phyloP scores from a whole-genome alignment of 2,888 invertebrate genomes.

The Melieria crassipennis region DNA sequence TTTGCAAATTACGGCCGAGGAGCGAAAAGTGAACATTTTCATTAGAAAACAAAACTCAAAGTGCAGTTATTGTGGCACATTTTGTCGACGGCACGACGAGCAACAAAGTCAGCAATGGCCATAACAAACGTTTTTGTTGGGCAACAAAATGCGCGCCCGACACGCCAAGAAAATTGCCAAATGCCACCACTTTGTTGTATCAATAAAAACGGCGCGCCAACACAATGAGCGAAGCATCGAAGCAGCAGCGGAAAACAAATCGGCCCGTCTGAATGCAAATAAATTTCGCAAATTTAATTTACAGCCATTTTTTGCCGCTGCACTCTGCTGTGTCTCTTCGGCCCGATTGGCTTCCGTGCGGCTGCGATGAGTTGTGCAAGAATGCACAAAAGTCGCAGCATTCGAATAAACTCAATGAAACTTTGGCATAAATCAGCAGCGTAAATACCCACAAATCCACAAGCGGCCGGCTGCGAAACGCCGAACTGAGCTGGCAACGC shows the following conservation, averaged over 20 bases:
- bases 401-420: slow-evolving; percentile 45
- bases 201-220: slow-evolving; percentile 15
- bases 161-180: not conserved
- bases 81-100: not conserved
- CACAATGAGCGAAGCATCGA: not conserved
- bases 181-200: slow-evolving; percentile 19
- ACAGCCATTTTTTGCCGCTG: slow-evolving; percentile 22
- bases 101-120: not conserved
- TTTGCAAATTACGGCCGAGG: slow-evolving; percentile 36
- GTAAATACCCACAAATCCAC: slow-evolving; percentile 52
- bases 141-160: not conserved
- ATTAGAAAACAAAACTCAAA: slow-evolving; percentile 7
- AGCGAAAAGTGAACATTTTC: slow-evolving; percentile 22
- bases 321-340: not conserved
- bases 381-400: too few relatives aligned
- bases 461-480: not conserved
- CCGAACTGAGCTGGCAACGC: slow-evolving; percentile 47
- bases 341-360: slow-evolving; percentile 3
- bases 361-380: not conserved
- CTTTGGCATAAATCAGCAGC: slow-evolving; percentile 59
- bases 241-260: slow-evolving; percentile 15
- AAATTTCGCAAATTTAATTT: slow-evolving; percentile 29
- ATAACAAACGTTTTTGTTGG: slow-evolving; percentile 2
- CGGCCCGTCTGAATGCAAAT: slow-evolving; percentile 23
- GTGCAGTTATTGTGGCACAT: not conserved